Evolutionary conservation across 2,113 vertebrate genomes (phyloP), one percentile per base, ranked within the genome.

Genomic region (Anser brachyrhynchus): DNA sequence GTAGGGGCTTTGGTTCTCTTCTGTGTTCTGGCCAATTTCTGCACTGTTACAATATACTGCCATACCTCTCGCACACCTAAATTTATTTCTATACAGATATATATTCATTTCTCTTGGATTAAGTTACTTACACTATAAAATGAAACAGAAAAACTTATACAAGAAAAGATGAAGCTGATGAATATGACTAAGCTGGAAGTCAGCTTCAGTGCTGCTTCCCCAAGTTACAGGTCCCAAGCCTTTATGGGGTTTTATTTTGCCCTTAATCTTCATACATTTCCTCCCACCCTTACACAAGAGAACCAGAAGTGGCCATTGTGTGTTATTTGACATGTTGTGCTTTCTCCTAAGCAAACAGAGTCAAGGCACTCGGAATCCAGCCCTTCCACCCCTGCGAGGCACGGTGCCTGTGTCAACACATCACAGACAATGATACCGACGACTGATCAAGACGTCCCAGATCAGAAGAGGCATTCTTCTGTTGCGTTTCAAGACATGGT

Each of bases 231-330:
- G 20, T 61, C 31, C 46, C 49, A 73, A 74, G n/a, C 54, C 13
- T 22, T 28, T 28, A 17, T 0, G 7, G 33, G 84, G 12, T 82
- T 83, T 65, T 21, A 49, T 37, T 49, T 70, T 8, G 84, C 7
- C 66, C 62, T 73, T 13, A 84, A 75, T n/a, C 49, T 81, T 78
- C 35, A 55, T 23, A 15, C 8, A 13, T 11, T 71, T 80, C 76
- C 59, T 84, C 43, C 37, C 20, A 62, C 35, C 9, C 0, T 33
- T 66, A 86, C 37, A 66, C 22, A 87, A 49, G 41, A 49, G 57
- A 29, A 46, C 11, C 6, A 0, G 33, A 67, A 3, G 1, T 13
- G 9, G 35, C 15, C 51, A 35, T 13, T 3, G 28, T 31, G 19
- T 51, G 25, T 55, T 81, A 75, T 9, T 81, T 85, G 71, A 85